phyloP scores from a whole-genome alignment of 2,888 invertebrate species.

The Pogonocherus hispidulus region DNA sequence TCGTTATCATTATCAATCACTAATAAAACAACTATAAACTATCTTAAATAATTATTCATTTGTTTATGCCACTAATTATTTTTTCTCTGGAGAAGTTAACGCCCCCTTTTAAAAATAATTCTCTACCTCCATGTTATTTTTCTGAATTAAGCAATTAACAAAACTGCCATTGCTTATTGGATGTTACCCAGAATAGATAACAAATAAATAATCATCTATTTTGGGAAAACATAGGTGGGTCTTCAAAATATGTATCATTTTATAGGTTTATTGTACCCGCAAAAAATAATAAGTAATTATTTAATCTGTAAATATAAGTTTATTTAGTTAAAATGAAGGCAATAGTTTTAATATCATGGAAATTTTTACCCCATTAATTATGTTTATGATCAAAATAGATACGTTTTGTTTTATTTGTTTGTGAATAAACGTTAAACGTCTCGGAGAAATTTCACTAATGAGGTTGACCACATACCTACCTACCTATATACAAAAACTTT shows the following conservation, averaged over 20 bases:
- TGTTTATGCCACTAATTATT: background rate
- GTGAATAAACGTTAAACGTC: too few relatives aligned
- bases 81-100: background rate
- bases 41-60: background rate
- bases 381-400: too few relatives aligned
- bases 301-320: too few relatives aligned
- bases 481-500: too few relatives aligned
- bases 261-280: slow-evolving; percentile 7
- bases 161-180: background rate
- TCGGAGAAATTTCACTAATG: too few relatives aligned
- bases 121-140: background rate
- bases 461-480: too few relatives aligned
- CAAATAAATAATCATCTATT: background rate
- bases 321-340: too few relatives aligned
- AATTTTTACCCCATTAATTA: too few relatives aligned
- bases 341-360: too few relatives aligned
- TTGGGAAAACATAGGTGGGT: background rate
- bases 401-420: too few relatives aligned
- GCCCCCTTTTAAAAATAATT: slow-evolving; percentile 15
- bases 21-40: background rate
- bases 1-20: background rate
- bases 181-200: slow-evolving; percentile 4
- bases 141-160: background rate
- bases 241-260: background rate
- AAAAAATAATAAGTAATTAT: background rate